Percentiles rank a stretch among this genome's conserved stretches.
Conservation (phyloP, 2,113 vertebrate species). For the Pterocles burchelli region DNA sequence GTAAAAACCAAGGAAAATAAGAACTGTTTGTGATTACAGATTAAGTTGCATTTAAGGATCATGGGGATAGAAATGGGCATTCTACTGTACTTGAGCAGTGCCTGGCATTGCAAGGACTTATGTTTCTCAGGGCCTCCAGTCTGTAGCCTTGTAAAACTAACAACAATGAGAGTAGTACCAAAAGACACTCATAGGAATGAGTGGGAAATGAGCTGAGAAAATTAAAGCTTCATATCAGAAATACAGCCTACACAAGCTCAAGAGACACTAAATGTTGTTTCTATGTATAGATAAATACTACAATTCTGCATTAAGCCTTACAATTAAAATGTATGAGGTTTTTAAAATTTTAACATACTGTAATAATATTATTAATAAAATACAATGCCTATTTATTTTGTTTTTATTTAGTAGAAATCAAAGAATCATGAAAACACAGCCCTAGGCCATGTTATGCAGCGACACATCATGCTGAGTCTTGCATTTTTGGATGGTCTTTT, state of each 20-base stretch:
- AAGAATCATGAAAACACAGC: neutral
- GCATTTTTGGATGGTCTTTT: neutral
- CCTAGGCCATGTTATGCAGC: neutral
- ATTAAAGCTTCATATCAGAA: neutral
- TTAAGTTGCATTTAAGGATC: neutral
- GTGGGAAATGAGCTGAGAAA: neutral
- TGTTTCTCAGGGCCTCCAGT: neutral
- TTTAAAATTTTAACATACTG: neutral
- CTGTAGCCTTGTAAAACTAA: neutral
- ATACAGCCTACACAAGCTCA: neutral
- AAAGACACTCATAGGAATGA: neutral
- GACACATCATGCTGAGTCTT: neutral
- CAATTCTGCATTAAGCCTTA: neutral
- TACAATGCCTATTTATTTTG: neutral
- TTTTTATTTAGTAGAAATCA: neutral
- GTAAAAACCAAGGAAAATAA: neutral
- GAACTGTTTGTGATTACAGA: neutral
- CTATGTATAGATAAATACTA: neutral
- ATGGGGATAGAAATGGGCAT: neutral
- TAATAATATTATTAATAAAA: neutral
- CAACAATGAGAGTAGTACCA: neutral
- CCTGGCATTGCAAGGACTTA: neutral
- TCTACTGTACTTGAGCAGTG: neutral
- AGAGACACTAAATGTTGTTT: neutral
- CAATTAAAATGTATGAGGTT: fast-evolving